phyloP scores from a whole-genome alignment of 2,888 invertebrate genomes.

The Tholera decimalis region DNA sequence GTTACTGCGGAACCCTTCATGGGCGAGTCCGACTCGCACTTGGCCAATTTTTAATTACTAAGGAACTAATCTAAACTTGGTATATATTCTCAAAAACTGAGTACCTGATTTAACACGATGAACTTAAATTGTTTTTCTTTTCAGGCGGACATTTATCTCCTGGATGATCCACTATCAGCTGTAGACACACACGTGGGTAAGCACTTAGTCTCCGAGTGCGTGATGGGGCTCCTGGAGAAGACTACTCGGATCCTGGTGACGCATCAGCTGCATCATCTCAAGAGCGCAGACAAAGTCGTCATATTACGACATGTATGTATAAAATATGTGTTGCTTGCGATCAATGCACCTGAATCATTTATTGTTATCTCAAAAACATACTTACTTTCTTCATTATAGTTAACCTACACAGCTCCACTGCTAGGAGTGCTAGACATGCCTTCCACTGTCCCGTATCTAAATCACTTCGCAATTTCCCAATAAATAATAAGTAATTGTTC shows the following conservation, averaged over 20 bases:
- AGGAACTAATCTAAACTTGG: neutral
- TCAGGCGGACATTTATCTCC: conserved; percentile 93
- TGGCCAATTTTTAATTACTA: neutral
- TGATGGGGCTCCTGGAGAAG: conserved; percentile 90
- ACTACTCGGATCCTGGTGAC: conserved; percentile 95
- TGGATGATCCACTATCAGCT: conserved; percentile 95
- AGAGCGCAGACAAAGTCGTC: conserved; percentile 92
- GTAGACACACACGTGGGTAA: conserved; percentile 94
- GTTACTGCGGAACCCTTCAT: too few species aligned
- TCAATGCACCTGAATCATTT: too few species aligned
- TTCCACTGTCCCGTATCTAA: neutral
- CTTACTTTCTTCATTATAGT: neutral
- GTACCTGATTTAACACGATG: neutral
- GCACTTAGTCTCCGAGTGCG: conserved; percentile 94
- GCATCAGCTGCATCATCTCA: conserved; percentile 96
- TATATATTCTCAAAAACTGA: too few species aligned
- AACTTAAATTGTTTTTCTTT: neutral
- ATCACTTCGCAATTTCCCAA: neutral
- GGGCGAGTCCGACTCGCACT: too few species aligned
- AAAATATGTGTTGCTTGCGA: too few species aligned
- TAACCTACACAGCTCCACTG: neutral
- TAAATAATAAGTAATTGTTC: neutral
- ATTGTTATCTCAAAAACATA: neutral
- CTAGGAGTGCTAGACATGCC: neutral
- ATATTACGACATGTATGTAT: conserved; percentile 92